These are phyloP conservation scores for Calameuta idolon DNA, from an alignment of 2,888 invertebrate species.

Conservation along the genomic window DNA sequence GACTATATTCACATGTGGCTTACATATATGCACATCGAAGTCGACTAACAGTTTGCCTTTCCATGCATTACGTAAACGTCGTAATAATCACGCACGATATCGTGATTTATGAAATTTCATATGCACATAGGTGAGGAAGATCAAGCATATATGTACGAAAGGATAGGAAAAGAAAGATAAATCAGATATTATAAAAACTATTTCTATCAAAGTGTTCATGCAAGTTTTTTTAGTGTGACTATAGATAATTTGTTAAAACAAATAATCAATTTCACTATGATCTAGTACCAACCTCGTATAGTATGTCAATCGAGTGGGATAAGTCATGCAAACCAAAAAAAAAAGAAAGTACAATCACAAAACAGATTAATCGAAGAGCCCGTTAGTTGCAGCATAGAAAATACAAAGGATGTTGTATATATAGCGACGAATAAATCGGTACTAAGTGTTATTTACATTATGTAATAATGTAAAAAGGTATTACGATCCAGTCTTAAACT, in stretches of 20 bases:
- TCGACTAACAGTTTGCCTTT: not conserved
- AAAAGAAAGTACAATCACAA: slow-evolving; percentile 13
- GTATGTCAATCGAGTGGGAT: slow-evolving; percentile 13
- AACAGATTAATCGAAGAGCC: not conserved
- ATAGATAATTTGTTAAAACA: not conserved
- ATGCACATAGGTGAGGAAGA: not conserved
- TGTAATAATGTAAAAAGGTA: not conserved
- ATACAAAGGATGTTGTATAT: not conserved
- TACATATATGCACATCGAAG: not conserved
- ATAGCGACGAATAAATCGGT: not conserved
- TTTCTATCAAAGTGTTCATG: not conserved
- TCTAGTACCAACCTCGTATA: slow-evolving; percentile 27
- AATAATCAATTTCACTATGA: not conserved
- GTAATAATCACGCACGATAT: not conserved
- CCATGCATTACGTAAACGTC: not conserved
- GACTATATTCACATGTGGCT: not conserved
- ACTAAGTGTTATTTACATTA: not conserved
- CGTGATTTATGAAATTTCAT: not conserved
- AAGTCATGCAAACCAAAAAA: slow-evolving; percentile 27
- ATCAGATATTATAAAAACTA: not conserved
- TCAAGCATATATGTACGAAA: not conserved
- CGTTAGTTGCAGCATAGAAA: not conserved
- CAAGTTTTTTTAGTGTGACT: not conserved
- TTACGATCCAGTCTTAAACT: not conserved
- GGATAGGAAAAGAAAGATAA: not conserved